Percentiles rank a stretch among this genome's conserved stretches.
Conservation (phyloP, 2,797 vertebrate species). For the Balearica regulorum region DNA sequence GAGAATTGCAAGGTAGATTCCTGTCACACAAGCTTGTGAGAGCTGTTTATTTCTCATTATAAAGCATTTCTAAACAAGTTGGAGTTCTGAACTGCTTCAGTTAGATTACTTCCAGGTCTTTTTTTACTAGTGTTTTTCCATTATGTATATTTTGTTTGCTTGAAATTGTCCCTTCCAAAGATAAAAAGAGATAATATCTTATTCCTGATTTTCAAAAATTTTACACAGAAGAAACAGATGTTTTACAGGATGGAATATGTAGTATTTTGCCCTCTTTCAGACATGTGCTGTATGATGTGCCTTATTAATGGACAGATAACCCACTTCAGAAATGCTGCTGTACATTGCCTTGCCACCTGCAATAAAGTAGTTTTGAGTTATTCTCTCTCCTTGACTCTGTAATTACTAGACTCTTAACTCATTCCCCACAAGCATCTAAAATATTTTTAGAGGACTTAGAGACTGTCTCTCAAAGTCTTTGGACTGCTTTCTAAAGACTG, state of each 20-base stretch:
- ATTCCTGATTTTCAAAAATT: neutral
- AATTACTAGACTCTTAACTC: neutral
- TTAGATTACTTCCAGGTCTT: neutral
- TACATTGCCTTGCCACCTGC: neutral
- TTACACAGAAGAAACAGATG: neutral
- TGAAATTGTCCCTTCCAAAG: neutral
- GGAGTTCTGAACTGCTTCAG: neutral
- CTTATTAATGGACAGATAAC: neutral
- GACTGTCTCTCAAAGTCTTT: neutral
- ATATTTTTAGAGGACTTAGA: neutral
- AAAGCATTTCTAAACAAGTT: neutral
- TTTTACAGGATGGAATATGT: neutral
- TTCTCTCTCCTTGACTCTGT: neutral
- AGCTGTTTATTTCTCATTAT: neutral
- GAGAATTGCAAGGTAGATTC: neutral
- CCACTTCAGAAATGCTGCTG: neutral
- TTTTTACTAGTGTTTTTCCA: neutral
- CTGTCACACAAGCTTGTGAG: neutral
- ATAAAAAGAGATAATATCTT: fast-evolving
- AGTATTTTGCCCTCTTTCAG: neutral
- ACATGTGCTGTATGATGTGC: neutral
- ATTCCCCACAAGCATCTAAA: neutral
- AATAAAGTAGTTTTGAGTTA: neutral
- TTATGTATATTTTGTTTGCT: neutral
- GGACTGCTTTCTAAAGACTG: neutral